These are phyloP conservation scores for Lucifuga dentata DNA, from an alignment of 2,113 vertebrate species.

Conservation along the genomic window DNA sequence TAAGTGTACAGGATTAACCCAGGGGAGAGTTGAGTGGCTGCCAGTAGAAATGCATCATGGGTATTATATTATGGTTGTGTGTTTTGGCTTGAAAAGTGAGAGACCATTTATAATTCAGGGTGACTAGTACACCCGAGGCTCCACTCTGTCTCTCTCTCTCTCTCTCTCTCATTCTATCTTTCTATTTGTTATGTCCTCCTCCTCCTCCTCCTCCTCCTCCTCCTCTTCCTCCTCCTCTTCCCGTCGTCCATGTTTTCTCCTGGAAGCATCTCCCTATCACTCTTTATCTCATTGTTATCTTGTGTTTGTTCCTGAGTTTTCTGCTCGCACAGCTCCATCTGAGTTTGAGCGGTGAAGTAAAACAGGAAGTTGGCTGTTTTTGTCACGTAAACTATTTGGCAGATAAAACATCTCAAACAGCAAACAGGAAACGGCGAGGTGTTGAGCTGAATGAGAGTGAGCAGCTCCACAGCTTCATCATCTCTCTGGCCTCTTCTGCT, in stretches of 20 bases:
- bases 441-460: background rate
- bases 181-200: too few relatives aligned
- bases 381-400: slow-evolving; percentile 1
- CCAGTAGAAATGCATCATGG: slow-evolving; percentile 74
- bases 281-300: slow-evolving; percentile 62
- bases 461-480: background rate
- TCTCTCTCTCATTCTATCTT: slow-evolving; percentile 53
- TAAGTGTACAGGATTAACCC: slow-evolving; percentile 62
- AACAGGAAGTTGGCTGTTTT: slow-evolving; percentile 8
- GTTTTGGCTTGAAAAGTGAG: slow-evolving; percentile 77
- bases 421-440: background rate
- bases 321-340: background rate
- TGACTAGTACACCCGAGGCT: slow-evolving; percentile 75
- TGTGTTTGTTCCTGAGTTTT: too few relatives aligned
- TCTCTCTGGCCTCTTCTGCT: background rate
- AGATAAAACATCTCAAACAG: slow-evolving; percentile 18
- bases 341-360: slow-evolving; percentile 35
- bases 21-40: slow-evolving; percentile 65
- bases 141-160: slow-evolving; percentile 71
- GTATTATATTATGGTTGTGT: slow-evolving; percentile 72
- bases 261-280: slow-evolving; percentile 57
- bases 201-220: slow-evolving; percentile 13
- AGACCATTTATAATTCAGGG: slow-evolving; percentile 78
- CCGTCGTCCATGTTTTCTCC: slow-evolving; percentile 35
- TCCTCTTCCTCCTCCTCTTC: slow-evolving; percentile 24